These are phyloP conservation scores for Nylanderia fulva DNA, from an alignment of 1,140 invertebrate species.

Conservation along the genomic window DNA sequence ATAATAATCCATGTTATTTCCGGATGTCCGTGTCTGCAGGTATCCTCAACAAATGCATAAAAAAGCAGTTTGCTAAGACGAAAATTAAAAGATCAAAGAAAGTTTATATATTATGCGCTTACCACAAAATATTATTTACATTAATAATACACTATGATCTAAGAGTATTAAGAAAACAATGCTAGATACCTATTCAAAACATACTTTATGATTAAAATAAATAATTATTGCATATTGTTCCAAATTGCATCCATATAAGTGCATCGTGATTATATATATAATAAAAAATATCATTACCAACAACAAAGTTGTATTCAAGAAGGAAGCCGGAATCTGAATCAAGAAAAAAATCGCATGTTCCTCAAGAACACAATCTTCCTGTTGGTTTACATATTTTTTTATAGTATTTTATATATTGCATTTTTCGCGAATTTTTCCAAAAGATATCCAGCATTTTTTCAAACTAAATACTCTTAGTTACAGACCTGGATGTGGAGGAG, in stretches of 20 bases:
- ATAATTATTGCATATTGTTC: neutral
- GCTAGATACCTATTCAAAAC: constrained; percentile 73
- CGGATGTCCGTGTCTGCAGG: constrained; percentile 58
- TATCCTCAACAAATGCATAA: constrained; percentile 56
- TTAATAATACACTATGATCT: constrained; percentile 77
- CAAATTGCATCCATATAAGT: neutral
- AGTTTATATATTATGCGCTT: constrained; percentile 55
- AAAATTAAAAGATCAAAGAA: constrained; percentile 63
- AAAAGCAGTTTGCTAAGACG: constrained; percentile 65
- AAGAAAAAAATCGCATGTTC: neutral
- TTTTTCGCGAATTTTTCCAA: constrained; percentile 63
- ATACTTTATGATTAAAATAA: constrained; percentile 13
- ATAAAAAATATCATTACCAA: constrained; percentile 28
- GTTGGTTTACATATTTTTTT: neutral
- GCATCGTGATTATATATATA: neutral
- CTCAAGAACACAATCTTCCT: constrained; percentile 47
- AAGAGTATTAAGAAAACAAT: constrained; percentile 81
- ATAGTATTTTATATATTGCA: constrained; percentile 13
- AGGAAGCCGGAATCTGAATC: neutral
- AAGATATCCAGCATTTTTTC: constrained; percentile 81
- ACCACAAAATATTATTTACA: constrained; percentile 70
- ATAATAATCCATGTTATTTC: constrained; percentile 48
- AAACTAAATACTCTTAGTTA: constrained; percentile 84
- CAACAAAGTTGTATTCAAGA: constrained; percentile 42
- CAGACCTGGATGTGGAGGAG: constrained; percentile 85